Evolutionary conservation across 2,888 invertebrate species (phyloP).

Genomic region (Mesochorus sp.): DNA sequence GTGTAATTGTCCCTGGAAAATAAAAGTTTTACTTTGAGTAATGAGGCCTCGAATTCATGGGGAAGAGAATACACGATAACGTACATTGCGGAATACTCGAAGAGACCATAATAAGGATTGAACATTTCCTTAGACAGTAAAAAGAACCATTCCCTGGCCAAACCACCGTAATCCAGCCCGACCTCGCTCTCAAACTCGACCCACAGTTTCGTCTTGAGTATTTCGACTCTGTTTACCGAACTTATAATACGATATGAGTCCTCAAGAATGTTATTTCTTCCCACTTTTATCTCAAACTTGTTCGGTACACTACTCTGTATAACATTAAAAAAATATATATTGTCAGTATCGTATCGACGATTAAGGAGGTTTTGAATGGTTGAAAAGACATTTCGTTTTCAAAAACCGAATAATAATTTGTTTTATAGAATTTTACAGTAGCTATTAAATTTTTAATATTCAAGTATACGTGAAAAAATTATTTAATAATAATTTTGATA

Average conservation of each 20-base stretch:
- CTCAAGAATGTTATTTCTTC: constrained; percentile 95
- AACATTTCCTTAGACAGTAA: constrained; percentile 99
- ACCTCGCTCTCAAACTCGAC: constrained; percentile 99
- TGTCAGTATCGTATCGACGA: too few relatives aligned
- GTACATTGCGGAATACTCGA: constrained; percentile 99
- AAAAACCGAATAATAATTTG: too few relatives aligned
- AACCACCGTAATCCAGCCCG: constrained; percentile 97
- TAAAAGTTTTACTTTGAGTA: too few relatives aligned
- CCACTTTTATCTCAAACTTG: constrained; percentile 98
- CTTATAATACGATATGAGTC: constrained; percentile 98
- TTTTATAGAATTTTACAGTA: too few relatives aligned
- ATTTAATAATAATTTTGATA: too few relatives aligned
- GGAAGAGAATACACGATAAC: too few relatives aligned
- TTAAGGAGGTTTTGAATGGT: too few relatives aligned
- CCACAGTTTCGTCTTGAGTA: constrained; percentile 98
- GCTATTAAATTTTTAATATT: too few relatives aligned
- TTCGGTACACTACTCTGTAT: constrained; percentile 96
- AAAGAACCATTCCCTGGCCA: constrained; percentile 99
- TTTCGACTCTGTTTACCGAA: constrained; percentile 93
- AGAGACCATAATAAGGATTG: constrained; percentile 99
- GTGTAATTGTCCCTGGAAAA: constrained; percentile 96
- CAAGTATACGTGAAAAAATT: too few relatives aligned
- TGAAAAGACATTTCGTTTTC: too few relatives aligned
- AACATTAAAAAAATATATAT: constrained; percentile 19
- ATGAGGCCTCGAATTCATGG: neutral